Base-by-base conservation (phyloP, 2,113 vertebrate genomes). In the Tragulus kanchil region DNA sequence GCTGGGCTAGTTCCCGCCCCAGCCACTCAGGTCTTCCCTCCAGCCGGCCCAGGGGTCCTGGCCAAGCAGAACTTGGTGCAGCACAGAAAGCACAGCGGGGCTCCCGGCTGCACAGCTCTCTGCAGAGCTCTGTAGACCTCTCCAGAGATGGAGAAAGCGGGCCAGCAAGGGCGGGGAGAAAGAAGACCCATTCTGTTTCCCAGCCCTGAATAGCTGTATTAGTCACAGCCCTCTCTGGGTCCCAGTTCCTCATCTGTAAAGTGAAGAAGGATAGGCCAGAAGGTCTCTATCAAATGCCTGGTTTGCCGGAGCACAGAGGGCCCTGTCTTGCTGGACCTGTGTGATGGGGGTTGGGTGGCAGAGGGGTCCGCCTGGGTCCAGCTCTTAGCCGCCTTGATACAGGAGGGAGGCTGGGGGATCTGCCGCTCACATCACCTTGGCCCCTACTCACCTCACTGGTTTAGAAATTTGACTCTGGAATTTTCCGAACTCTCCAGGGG, bases 401-500 rank as follows among this genome's bases (percentile, higher is more conserved):
- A 0, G 26, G 10, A 5, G 19, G 26, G 6, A 59, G 4, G 58
- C 3, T 77, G 28, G 50, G 6, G n/a, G 45, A 50, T 36, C 17
- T 21, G 8, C 50, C 2, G 0, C 64, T 78, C 77, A 56, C 3
- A 1, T 9, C 28, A 26, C 12, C 62, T 75, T 9, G 12, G 82
- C 58, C 54, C 65, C 10, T 4, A 98, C 99, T 99, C 97, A 99
- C 99, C 98, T 97, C 96, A 99, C 98, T 3, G 99, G 97, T 95
- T 93, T 98, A 64, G 99, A 99, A 79, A 98, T 99, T 94, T 99
- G 99, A 98, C 99, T 99, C 86, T 82, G 98, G 96, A 99, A 99
- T 90, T 99, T 99, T 36, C 99, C 98, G 96, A 99, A 99, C 90
- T 99, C 99, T 42, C 99, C 99, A 0, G 99, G 99, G 0, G 99